Conservation (phyloP, 1,140 invertebrate genomes). For the Drosophila nannoptera region DNA sequence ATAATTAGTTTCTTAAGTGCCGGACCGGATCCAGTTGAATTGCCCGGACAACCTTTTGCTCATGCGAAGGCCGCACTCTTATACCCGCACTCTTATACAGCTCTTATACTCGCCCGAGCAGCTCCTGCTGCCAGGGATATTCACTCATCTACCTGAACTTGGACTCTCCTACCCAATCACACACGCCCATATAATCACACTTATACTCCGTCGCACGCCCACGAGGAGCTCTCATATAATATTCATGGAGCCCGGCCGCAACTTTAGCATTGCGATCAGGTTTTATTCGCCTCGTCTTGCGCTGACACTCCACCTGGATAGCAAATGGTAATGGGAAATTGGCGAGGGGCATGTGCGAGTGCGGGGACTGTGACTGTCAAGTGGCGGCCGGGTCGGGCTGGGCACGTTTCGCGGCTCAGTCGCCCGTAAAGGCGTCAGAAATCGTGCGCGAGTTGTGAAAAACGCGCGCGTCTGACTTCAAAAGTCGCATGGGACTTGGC, state of each 20-base stretch:
- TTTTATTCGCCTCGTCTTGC: constrained; percentile 5
- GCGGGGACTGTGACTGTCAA: constrained; percentile 10
- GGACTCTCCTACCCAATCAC: neutral
- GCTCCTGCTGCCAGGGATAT: too few relatives aligned
- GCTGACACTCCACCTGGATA: constrained; percentile 2
- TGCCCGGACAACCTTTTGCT: too few relatives aligned
- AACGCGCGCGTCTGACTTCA: constrained; percentile 29
- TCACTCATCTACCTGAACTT: neutral
- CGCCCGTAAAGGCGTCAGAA: constrained; percentile 62
- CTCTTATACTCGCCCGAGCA: neutral
- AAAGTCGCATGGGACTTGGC: constrained; percentile 32
- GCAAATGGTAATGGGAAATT: neutral
- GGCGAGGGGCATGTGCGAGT: constrained; percentile 1
- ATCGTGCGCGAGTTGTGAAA: constrained; percentile 51
- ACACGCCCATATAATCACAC: neutral
- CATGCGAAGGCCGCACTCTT: too few relatives aligned
- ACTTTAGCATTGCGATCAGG: constrained; percentile 12
- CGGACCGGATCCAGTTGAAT: too few relatives aligned
- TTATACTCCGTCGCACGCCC: neutral
- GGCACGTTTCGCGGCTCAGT: constrained; percentile 50
- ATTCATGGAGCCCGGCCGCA: constrained; percentile 1
- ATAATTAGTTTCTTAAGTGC: too few relatives aligned
- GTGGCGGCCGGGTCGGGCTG: neutral
- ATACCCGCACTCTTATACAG: too few relatives aligned
- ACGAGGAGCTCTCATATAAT: neutral